Percentiles rank a stretch among this genome's conserved stretches.
Conservation (phyloP, 2,113 vertebrate species). For the Pristiophorus japonicus region DNA sequence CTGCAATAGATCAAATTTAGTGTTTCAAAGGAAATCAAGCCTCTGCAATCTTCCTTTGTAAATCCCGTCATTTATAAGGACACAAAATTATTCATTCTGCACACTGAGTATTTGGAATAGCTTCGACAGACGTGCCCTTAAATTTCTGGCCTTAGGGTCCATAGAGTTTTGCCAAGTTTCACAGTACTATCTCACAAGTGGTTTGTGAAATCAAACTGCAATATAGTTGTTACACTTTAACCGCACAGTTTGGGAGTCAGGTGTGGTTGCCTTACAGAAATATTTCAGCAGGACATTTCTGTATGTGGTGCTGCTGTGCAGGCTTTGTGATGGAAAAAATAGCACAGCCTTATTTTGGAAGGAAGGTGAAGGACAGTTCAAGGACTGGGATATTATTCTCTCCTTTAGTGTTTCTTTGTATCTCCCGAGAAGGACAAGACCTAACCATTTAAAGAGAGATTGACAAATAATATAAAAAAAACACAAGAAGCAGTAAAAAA, state of each 20-base stretch:
- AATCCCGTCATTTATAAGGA: neutral
- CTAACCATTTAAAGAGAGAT: neutral
- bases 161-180: constrained; percentile 9
- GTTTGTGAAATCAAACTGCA: neutral
- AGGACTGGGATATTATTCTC: neutral
- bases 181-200: neutral
- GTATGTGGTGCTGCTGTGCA: neutral
- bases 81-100: constrained; percentile 24
- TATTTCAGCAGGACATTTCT: neutral
- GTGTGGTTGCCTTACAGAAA: neutral
- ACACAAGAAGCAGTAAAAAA: neutral
- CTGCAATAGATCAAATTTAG: neutral
- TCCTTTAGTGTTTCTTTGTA: neutral
- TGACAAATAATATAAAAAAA: neutral
- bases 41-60: neutral
- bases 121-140: neutral
- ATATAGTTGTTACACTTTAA: constrained; percentile 14
- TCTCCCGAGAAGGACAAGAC: neutral
- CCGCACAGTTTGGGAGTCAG: neutral
- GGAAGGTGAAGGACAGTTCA: neutral
- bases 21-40: constrained; percentile 11
- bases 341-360: neutral
- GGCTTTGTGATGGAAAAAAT: neutral
- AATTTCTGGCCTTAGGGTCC: neutral
- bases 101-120: neutral